These are phyloP conservation scores for Harpegnathos saltator DNA, from an alignment of 1,140 invertebrate genomes.

Conservation along the genomic window DNA sequence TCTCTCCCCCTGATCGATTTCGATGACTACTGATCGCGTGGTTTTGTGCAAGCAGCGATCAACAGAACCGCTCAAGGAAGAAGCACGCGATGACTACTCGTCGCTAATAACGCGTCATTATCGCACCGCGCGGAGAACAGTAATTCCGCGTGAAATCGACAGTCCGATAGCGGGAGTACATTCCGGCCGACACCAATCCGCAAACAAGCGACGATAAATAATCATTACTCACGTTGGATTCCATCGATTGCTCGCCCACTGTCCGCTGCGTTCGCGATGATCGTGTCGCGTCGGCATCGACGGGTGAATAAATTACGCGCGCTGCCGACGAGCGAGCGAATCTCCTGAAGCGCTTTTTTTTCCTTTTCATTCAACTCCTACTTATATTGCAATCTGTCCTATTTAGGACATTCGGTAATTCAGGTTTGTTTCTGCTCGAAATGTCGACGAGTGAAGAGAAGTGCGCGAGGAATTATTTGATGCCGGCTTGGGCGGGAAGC, in stretches of 20 bases:
- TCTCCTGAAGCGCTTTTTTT: too few relatives aligned
- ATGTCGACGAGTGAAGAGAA: too few relatives aligned
- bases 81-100: not conserved
- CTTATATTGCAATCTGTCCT: too few relatives aligned
- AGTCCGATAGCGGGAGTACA: slow-evolving; percentile 53
- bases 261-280: not conserved
- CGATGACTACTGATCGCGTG: not conserved
- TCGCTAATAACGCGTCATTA: slow-evolving; percentile 67
- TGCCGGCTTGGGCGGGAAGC: too few relatives aligned
- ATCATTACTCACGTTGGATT: slow-evolving; percentile 19
- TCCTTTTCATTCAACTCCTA: too few relatives aligned
- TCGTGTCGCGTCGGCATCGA: not conserved
- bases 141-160: slow-evolving; percentile 64
- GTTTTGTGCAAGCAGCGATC: slow-evolving; percentile 11
- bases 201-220: slow-evolving; percentile 46
- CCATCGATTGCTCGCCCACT: not conserved
- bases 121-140: slow-evolving; percentile 52
- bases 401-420: too few relatives aligned
- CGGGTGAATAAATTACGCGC: not conserved
- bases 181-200: slow-evolving; percentile 57
- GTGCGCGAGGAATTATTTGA: too few relatives aligned
- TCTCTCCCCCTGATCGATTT: too few relatives aligned
- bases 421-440: too few relatives aligned
- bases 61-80: slow-evolving; percentile 2
- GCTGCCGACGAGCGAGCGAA: too few relatives aligned